Evolutionary conservation across 2,888 invertebrate species (phyloP), one percentile per base, ranked within the genome.

Genomic region (Pilophorus perplexus): DNA sequence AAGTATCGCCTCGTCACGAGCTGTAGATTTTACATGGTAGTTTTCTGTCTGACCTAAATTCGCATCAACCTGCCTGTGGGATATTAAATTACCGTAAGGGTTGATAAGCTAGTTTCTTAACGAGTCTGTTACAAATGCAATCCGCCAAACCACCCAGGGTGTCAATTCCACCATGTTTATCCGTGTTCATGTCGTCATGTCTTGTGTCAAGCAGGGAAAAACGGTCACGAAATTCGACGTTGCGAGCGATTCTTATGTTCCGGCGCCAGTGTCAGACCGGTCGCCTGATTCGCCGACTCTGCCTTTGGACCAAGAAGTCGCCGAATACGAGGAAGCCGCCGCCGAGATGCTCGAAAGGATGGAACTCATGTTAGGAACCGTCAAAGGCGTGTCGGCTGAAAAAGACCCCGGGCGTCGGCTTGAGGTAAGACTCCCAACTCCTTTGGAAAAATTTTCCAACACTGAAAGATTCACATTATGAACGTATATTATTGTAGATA

Each of bases 381-480:
- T 85, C 48, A 81, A 81, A 69, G 82, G 80, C 57, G 82, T 84
- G 54, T 79, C 78, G 60, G 79, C 79, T 70, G 84, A 85, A 75
- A 80, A 80, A 40, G 85, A 85, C 77, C 84, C 84, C 38, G 78
- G 80, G 62, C 84, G 82, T 76, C 76, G 85, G 23, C 79, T 84
- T n/a, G 85, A 85, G 81, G 84, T 84, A 71, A 68, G 16, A n/a
- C n/a, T n/a, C n/a, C n/a, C n/a, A n/a, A n/a, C n/a, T n/a, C n/a
- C n/a, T n/a, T n/a, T 50, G n/a, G n/a, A n/a, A n/a, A n/a, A n/a
- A n/a, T n/a, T n/a, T n/a, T n/a, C 23, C 14, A 55, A 46, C 12
- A n/a, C 25, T 14, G 10, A n/a, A n/a, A n/a, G n/a, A n/a, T n/a
- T n/a, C n/a, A 48, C n/a, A 20, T 48, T 48, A 4, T 3, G 20